Evolutionary conservation across 2,888 invertebrate genomes (phyloP), one percentile per base, ranked within the genome.

Genomic region (Agrotis segetum): DNA sequence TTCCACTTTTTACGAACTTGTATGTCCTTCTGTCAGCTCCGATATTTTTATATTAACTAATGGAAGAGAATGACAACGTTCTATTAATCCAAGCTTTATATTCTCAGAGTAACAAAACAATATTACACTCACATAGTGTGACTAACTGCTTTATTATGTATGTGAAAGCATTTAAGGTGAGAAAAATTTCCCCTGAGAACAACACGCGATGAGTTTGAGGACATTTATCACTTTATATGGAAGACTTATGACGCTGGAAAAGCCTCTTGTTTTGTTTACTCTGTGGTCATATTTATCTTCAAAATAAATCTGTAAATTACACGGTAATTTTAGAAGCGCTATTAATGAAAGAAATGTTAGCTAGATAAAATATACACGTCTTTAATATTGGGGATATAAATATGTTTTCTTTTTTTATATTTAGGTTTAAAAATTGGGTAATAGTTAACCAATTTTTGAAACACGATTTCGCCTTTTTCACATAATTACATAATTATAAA

Each of bases 131-230:
- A 61, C n/a, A 11, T 17, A 49, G 19, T 16, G 19, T 56, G 40
- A 17, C n/a, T 46, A 3, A 62, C 46, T 73, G 40, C 16, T 73
- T 60, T 44, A 52, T 76, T 70, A 78, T 70, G 50, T 34, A 29
- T 64, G 69, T 55, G 44, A 63, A 58, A 66, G 29, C 65, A 66
- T 0, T 49, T 21, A 56, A 73, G 63, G 58, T 71, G 65, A 67
- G 79, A 71, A 78, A 69, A 67, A 74, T 50, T 71, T 79, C 67
- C 70, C 79, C 29, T 17, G 67, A 64, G 73, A 3, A 19, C 16
- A 9, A 56, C 49, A 52, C 24, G 44, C 55, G 67, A 40, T 64
- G 64, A 44, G 53, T 56, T 46, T 55, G 50, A 44, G 47, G 44
- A 24, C 52, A 67, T 65, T 67, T 67, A 67, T 67, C 52, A 71